Evolutionary conservation across 2,113 vertebrate species (phyloP).

Genomic region (Garra rufa): DNA sequence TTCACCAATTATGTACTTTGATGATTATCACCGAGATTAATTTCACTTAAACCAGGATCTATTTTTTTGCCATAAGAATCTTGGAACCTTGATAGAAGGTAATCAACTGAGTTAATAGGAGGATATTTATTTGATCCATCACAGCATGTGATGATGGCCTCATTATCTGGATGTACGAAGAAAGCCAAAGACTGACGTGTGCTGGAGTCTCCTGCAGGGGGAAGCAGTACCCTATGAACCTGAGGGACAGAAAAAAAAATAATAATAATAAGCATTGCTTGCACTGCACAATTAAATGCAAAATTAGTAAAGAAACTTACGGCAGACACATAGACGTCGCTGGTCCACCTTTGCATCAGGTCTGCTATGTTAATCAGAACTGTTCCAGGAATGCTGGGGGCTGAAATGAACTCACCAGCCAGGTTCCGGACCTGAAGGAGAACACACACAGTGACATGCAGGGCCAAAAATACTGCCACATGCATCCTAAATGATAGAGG

Average conservation of each 20-base stretch:
- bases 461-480: neutral
- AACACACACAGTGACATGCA: conserved; percentile 63
- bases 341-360: conserved; percentile 81
- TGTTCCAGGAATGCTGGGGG: conserved; percentile 67
- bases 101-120: conserved; percentile 60
- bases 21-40: neutral
- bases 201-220: conserved; percentile 64
- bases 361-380: conserved; percentile 77
- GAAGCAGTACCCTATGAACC: conserved; percentile 74
- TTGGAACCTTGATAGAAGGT: conserved; percentile 58
- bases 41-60: neutral
- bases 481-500: neutral
- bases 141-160: conserved; percentile 67
- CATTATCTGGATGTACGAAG: conserved; percentile 73
- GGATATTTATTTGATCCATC: conserved; percentile 74
- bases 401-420: conserved; percentile 69
- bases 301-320: conserved; percentile 62
- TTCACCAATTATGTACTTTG: neutral
- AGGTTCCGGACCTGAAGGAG: conserved; percentile 66
- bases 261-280: neutral
- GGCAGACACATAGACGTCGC: conserved; percentile 71
- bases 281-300: neutral
- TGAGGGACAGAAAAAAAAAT: conserved; percentile 41
- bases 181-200: conserved; percentile 75
- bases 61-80: conserved; percentile 53